Evolutionary conservation across 2,113 vertebrate species (phyloP).

Genomic region (Chitala chitala): DNA sequence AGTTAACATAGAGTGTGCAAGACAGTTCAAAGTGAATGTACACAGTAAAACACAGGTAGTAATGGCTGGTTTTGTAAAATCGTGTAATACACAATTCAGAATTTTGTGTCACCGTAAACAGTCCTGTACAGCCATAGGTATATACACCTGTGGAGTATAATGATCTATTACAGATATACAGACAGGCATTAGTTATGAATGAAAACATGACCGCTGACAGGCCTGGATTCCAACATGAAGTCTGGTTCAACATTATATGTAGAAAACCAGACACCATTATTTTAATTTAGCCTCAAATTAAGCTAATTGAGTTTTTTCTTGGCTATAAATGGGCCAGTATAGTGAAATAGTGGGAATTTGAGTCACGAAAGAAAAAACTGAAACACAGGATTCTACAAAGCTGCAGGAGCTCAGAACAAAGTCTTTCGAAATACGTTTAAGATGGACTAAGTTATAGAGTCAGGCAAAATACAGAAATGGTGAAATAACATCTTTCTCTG

Average conservation of each 20-base stretch:
- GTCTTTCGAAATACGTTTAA: constrained; percentile 12
- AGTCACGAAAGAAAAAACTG: background rate
- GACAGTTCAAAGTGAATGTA: background rate
- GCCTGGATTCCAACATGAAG: background rate
- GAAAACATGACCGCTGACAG: background rate
- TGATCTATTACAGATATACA: background rate
- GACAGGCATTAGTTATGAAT: background rate
- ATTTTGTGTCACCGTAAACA: background rate
- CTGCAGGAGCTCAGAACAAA: background rate
- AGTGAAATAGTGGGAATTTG: background rate
- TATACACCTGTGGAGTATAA: background rate
- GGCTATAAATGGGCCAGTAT: too few species aligned
- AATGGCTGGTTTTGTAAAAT: background rate
- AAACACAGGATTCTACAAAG: constrained; percentile 17
- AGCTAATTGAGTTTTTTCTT: too few species aligned
- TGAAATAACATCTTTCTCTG: background rate
- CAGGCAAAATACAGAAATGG: constrained; percentile 8
- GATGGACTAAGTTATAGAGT: constrained; percentile 16
- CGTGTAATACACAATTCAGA: background rate
- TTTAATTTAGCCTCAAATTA: too few species aligned
- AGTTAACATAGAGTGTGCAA: background rate
- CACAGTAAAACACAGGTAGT: background rate
- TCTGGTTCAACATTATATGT: too few species aligned
- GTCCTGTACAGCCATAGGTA: background rate
- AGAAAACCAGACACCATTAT: too few species aligned